Conservation (phyloP, 2,888 invertebrate genomes). For the Eupithecia abbreviata region DNA sequence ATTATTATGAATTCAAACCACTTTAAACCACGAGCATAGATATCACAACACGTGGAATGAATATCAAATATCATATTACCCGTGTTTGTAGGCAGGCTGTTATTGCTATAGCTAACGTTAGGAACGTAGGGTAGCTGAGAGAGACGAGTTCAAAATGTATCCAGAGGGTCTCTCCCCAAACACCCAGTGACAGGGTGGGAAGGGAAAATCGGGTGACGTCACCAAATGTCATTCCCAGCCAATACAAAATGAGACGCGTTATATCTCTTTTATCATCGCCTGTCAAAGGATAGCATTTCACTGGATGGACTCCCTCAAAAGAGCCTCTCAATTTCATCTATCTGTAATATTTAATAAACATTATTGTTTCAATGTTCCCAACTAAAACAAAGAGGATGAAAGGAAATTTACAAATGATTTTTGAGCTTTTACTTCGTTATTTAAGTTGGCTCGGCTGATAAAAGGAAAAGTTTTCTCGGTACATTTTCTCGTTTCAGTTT, state of each 20-base stretch:
- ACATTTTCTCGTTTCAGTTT: neutral
- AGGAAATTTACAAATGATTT: constrained; percentile 49
- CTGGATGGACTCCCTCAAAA: constrained; percentile 51
- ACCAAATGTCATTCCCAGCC: constrained; percentile 65
- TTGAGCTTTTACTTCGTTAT: constrained; percentile 38
- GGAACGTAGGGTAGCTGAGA: constrained; percentile 34
- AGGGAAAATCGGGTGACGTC: constrained; percentile 56
- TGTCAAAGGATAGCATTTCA: constrained; percentile 57
- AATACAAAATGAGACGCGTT: constrained; percentile 65
- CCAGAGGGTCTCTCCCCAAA: constrained; percentile 35
- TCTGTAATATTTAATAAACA: constrained; percentile 35
- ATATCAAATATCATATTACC: constrained; percentile 34
- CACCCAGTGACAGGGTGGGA: constrained; percentile 30
- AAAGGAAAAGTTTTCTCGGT: constrained; percentile 40
- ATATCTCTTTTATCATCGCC: constrained; percentile 64
- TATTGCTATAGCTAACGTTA: constrained; percentile 50
- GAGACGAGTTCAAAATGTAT: constrained; percentile 50
- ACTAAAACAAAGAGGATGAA: constrained; percentile 42
- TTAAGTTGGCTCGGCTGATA: constrained; percentile 33
- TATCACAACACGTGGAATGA: constrained; percentile 34
- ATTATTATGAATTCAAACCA: constrained; percentile 27
- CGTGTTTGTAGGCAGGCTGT: constrained; percentile 31
- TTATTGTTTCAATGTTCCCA: constrained; percentile 37
- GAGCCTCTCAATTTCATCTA: constrained; percentile 36
- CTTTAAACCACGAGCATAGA: constrained; percentile 33